Conservation (phyloP, 64 coral and sea anemone genomes). For the Actinia tenebrosa region DNA sequence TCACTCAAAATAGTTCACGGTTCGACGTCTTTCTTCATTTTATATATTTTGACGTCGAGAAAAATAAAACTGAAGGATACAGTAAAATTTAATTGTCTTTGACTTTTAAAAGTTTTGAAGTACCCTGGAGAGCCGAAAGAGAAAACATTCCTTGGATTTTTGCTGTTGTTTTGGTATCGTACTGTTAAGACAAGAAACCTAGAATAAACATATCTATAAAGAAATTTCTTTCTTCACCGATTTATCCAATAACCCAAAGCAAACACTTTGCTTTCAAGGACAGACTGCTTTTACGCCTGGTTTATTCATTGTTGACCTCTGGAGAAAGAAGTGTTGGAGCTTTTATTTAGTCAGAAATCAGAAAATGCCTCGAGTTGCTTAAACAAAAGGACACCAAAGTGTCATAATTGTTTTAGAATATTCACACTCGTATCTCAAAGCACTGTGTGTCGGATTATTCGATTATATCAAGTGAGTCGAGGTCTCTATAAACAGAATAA, state of each 20-base stretch:
- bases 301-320: constrained; percentile 18
- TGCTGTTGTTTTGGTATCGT: not conserved
- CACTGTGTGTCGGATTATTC: not conserved
- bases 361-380: not conserved
- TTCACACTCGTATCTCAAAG: not conserved
- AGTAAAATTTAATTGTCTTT: not conserved
- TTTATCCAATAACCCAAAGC: constrained; percentile 8
- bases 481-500: constrained; percentile 3
- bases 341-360: not conserved
- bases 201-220: not conserved
- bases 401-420: constrained; percentile 7
- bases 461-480: not conserved
- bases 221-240: constrained; percentile 16
- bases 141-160: constrained; percentile 1
- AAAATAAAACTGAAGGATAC: not conserved
- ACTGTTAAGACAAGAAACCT: constrained; percentile 14
- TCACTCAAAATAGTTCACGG: constrained; percentile 4
- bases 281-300: not conserved
- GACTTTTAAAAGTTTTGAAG: not conserved
- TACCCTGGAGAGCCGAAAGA: not conserved
- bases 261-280: not conserved
- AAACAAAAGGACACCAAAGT: constrained; percentile 13
- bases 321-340: not conserved
- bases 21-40: not conserved
- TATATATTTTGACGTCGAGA: not conserved